Conservation (phyloP, 2,113 vertebrate species). For the Maccullochella peelii region DNA sequence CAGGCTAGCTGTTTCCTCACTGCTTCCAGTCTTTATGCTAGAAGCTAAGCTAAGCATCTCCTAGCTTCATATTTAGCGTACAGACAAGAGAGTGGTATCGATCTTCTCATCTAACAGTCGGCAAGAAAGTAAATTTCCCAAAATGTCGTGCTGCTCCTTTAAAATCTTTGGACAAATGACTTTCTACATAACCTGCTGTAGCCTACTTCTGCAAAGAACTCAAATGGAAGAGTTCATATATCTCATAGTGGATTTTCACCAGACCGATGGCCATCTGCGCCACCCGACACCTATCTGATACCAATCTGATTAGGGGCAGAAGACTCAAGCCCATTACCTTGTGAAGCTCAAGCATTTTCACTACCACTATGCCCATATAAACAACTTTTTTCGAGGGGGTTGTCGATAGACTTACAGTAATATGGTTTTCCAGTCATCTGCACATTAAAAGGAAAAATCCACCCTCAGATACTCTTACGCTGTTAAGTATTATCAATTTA, state of each 20-base stretch:
- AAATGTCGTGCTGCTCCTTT: neutral
- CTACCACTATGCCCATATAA: slow-evolving; percentile 7
- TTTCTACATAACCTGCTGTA: neutral
- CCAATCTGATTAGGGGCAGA: slow-evolving; percentile 31
- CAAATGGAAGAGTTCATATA: slow-evolving; percentile 37
- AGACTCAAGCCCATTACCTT: slow-evolving; percentile 39
- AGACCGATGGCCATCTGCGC: slow-evolving; percentile 12
- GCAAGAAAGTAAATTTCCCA: neutral
- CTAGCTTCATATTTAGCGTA: neutral
- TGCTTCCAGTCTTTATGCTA: neutral
- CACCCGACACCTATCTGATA: slow-evolving; percentile 47
- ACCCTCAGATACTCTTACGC: slow-evolving; percentile 22
- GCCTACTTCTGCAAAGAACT: slow-evolving; percentile 17
- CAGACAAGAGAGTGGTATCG: neutral
- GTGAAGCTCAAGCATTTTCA: slow-evolving; percentile 42
- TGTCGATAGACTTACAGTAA: slow-evolving; percentile 27
- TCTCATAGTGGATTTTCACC: slow-evolving; percentile 8
- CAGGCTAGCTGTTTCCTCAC: neutral
- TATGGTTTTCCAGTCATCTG: slow-evolving; percentile 24
- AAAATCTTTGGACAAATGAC: neutral
- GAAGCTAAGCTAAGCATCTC: neutral
- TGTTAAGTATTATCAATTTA: slow-evolving; percentile 20
- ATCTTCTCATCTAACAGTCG: neutral
- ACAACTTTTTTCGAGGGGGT: neutral
- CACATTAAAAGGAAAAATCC: slow-evolving; percentile 34